Evolutionary conservation across 2,797 vertebrate genomes (phyloP), one percentile per base, ranked within the genome.

Genomic region (Eulemur rubriventer): DNA sequence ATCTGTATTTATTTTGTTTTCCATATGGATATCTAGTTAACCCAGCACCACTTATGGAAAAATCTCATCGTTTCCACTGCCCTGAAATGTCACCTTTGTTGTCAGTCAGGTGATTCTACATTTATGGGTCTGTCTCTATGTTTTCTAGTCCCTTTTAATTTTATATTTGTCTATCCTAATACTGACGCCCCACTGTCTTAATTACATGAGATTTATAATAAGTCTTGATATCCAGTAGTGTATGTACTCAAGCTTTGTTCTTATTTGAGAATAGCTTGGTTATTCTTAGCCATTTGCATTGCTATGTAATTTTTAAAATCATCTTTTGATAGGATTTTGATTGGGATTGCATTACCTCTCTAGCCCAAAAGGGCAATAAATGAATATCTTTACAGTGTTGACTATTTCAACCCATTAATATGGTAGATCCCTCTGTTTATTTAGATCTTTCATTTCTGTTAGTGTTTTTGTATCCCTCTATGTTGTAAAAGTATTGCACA

Each of bases 261-360:
- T 94, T 86, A 90, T 73, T 63, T 91, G 93, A 95, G 43, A 73
- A 75, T 52, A 92, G 46, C 30, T 89, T 92, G 28, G 41, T 72
- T 94, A 80, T 96, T 83, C 24, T 86, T 93, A 88, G 18, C n/a
- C 38, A 30, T 86, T 95, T 93, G 38, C 18, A 79, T 86, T 89
- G 82, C 24, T 43, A 1, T 33, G 61, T 57, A 76, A 8, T 79
- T 89, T 93, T 93, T 87, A 79, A 92, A 95, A 65, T 75, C 16
- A 57, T 79, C 55, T 61, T 93, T 97, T 89, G 80, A 78, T 91
- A 24, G 20, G 1, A 76, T 67, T 96, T 95, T 89, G 24, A 83
- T 90, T 73, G 41, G 4, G 65, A 84, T 75, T 33, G 6, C 38
- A 35, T 90, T 94, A 87, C 46, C 17, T 89, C 14, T 79, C 38